phyloP scores from a whole-genome alignment of 92 coral and sea anemone genomes.

The Ricordea florida region DNA sequence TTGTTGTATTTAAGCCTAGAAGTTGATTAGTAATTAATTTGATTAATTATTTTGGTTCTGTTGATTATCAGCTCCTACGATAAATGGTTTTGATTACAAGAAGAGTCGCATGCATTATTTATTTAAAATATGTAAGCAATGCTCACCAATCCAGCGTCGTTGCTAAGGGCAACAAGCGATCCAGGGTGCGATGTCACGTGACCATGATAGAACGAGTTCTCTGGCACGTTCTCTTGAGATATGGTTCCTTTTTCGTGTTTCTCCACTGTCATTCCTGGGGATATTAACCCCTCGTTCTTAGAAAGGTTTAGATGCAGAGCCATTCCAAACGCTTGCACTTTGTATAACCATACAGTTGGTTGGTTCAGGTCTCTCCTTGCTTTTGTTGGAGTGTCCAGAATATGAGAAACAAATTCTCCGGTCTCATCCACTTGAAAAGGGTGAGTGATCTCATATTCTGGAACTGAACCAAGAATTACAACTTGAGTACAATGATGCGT shows the following conservation, averaged over 20 bases:
- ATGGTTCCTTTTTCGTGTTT: slow-evolving; percentile 73
- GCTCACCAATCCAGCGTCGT: slow-evolving; percentile 65
- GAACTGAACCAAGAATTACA: slow-evolving; percentile 35
- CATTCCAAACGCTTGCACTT: slow-evolving; percentile 76
- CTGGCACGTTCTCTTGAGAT: slow-evolving; percentile 39
- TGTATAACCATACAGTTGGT: slow-evolving; percentile 63
- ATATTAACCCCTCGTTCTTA: slow-evolving; percentile 38
- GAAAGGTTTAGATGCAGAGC: slow-evolving; percentile 75
- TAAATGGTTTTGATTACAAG: too few relatives aligned
- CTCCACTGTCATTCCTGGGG: slow-evolving; percentile 67
- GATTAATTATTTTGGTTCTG: too few relatives aligned
- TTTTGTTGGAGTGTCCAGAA: slow-evolving; percentile 47
- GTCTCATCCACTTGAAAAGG: slow-evolving; percentile 74
- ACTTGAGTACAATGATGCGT: not conserved
- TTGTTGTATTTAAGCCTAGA: too few relatives aligned
- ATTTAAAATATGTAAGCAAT: not conserved
- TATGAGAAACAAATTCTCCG: slow-evolving; percentile 59
- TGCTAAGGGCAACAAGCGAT: slow-evolving; percentile 59
- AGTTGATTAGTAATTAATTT: too few relatives aligned
- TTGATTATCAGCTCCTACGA: too few relatives aligned
- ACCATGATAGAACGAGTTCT: slow-evolving; percentile 51
- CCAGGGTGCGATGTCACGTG: slow-evolving; percentile 72
- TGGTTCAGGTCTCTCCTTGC: slow-evolving; percentile 57
- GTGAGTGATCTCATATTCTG: slow-evolving; percentile 75
- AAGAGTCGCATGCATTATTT: too few relatives aligned